Percentiles rank a stretch among this genome's conserved stretches.
phyloP scores from a whole-genome alignment of 2,888 invertebrate genomes.

The Lithophane socia region DNA sequence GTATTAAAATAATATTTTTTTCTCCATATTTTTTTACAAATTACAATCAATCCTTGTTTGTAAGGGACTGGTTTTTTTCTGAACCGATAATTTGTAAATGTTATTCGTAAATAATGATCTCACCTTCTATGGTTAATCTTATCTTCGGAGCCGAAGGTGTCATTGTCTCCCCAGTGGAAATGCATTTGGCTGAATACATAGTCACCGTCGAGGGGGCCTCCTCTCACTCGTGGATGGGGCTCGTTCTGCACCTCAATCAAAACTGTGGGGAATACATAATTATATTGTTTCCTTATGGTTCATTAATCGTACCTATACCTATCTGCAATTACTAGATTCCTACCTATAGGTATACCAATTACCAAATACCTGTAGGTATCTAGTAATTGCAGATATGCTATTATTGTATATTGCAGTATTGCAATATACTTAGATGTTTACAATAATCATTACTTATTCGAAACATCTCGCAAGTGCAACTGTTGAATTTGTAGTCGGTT shows the following conservation, averaged over 20 bases:
- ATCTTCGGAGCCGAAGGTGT: constrained; percentile 95
- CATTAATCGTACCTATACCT: background rate
- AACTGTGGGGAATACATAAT: constrained; percentile 85
- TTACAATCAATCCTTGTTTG: constrained; percentile 33
- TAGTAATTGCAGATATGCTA: too few relatives aligned
- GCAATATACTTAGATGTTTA: background rate
- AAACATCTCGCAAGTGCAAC: background rate
- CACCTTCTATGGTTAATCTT: constrained; percentile 92
- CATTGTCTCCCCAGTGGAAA: constrained; percentile 95
- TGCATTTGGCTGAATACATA: constrained; percentile 94
- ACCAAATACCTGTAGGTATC: background rate
- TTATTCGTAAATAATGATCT: constrained; percentile 32
- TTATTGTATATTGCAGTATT: too few relatives aligned
- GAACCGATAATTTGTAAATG: background rate
- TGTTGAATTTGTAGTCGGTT: background rate
- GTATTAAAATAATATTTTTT: constrained; percentile 18
- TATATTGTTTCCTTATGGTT: background rate
- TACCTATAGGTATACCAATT: background rate
- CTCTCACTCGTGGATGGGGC: constrained; percentile 90
- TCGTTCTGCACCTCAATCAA: constrained; percentile 90
- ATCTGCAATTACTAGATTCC: background rate
- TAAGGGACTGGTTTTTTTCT: constrained; percentile 5
- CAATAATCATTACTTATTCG: background rate
- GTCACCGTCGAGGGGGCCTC: constrained; percentile 92
- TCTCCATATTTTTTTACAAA: constrained; percentile 24